Conservation (phyloP, 2,113 vertebrate species). For the Silurus glanis region DNA sequence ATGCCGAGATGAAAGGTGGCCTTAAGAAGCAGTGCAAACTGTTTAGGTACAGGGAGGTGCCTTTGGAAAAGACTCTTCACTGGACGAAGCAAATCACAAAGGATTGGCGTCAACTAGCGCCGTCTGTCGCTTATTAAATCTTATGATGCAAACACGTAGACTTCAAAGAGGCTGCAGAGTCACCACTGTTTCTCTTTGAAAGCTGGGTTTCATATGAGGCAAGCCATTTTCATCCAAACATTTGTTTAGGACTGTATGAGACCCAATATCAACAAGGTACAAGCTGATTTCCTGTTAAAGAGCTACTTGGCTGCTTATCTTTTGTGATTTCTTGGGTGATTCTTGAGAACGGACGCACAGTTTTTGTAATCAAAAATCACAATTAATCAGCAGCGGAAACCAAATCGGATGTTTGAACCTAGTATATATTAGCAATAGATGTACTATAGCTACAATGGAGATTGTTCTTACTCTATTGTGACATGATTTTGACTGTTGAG, state of each 20-base stretch:
- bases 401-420: background rate
- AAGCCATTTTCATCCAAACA: slow-evolving; percentile 35
- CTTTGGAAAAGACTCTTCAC: slow-evolving; percentile 34
- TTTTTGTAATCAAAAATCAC: background rate
- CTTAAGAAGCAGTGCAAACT: slow-evolving; percentile 45
- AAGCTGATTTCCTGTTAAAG: background rate
- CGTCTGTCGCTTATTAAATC: slow-evolving; percentile 53
- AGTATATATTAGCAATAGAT: background rate
- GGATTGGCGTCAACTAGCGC: slow-evolving; percentile 30
- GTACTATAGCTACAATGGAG: background rate
- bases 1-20: slow-evolving; percentile 52
- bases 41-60: slow-evolving; percentile 49
- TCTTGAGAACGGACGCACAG: background rate
- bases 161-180: slow-evolving; percentile 49
- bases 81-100: slow-evolving; percentile 15
- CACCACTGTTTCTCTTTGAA: slow-evolving; percentile 39
- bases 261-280: slow-evolving; percentile 13
- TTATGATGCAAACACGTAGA: slow-evolving; percentile 52
- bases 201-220: slow-evolving; percentile 10
- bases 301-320: background rate
- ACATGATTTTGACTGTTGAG: slow-evolving; percentile 25
- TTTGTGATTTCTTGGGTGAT: background rate
- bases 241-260: slow-evolving; percentile 44
- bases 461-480: background rate
- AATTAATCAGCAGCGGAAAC: too few relatives aligned